These are phyloP conservation scores for Illadopsis cleaveri DNA, from an alignment of 2,113 vertebrate genomes.

Conservation along the genomic window DNA sequence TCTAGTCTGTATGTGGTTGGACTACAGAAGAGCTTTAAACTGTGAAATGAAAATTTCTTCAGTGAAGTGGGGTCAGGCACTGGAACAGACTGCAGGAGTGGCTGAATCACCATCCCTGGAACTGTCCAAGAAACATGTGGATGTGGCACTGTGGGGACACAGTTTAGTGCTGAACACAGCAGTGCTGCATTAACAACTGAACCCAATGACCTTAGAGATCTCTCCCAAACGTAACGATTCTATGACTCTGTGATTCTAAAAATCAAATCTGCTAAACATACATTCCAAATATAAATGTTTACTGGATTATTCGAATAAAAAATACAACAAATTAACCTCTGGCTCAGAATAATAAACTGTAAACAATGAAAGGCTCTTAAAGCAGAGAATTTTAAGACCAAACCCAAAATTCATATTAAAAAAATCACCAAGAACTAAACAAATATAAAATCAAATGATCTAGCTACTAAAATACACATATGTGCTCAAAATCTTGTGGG, in stretches of 20 bases:
- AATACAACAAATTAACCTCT: conserved; percentile 20
- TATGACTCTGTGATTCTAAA: neutral
- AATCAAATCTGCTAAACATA: neutral
- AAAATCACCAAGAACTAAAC: conserved; percentile 51
- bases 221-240: neutral
- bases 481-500: conserved; percentile 68
- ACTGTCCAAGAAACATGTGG: neutral
- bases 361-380: conserved; percentile 36
- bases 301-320: conserved; percentile 27
- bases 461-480: conserved; percentile 78
- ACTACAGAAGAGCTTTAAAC: neutral
- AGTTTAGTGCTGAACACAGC: neutral
- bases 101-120: neutral
- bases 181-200: neutral
- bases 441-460: conserved; percentile 71
- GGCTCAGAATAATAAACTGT: conserved; percentile 15
- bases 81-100: neutral
- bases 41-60: neutral
- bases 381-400: conserved; percentile 52
- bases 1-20: neutral
- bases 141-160: neutral
- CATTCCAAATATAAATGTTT: neutral
- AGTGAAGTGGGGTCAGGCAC: neutral
- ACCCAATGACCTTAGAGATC: neutral
- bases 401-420: conserved; percentile 46